Base-by-base conservation (phyloP, 2,797 vertebrate genomes). In the Megaceryle alcyon region DNA sequence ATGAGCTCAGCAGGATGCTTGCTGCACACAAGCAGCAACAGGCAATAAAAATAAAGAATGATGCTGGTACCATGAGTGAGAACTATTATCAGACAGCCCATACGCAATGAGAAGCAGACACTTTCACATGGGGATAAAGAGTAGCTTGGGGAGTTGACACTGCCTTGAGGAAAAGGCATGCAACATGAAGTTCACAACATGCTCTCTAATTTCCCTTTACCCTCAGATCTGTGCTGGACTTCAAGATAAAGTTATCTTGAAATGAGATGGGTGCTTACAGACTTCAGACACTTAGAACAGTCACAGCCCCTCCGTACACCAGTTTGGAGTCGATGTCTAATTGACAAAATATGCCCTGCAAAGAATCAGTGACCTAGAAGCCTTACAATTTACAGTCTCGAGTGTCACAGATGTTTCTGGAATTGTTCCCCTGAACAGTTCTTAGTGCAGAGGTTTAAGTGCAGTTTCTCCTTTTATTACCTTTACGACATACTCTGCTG, bases 381-480 rank as follows among this genome's bases (percentile, higher is more conserved):
- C 39, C 39, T 59, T 15, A 48, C 31, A 69, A 12, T 85, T 91
- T 78, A 82, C 29, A 39, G 35, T 23, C 61, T 22, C 21, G 17
- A 3, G 0, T 15, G 6, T 70, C 92, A 88, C 82, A 94, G 82
- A 94, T 88, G 69, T 91, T 94, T 89, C 82, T 91, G 63, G 65
- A 88, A 91, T 51, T 4, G 8, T 35, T 91, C 53, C 64, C 82
- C 63, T 88, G 56, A 87, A 86, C n/a, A 57, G 43, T 37, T 86
- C 69, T 69, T 53, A 66, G 59, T 26, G 61, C 63, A 81, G 59
- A 90, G 43, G 76, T 83, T 90, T 92, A 91, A 90, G 80, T 66
- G 70, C 85, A 88, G 65, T 72, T 89, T 94, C 65, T 96, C 28
- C 41, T 79, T 92, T 94, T 93, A 91, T 90, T 96, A 90, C 95